Percentiles rank a stretch among this genome's conserved stretches.
phyloP scores from a whole-genome alignment of 2,797 vertebrate genomes.

The Neopelma chrysocephalum region DNA sequence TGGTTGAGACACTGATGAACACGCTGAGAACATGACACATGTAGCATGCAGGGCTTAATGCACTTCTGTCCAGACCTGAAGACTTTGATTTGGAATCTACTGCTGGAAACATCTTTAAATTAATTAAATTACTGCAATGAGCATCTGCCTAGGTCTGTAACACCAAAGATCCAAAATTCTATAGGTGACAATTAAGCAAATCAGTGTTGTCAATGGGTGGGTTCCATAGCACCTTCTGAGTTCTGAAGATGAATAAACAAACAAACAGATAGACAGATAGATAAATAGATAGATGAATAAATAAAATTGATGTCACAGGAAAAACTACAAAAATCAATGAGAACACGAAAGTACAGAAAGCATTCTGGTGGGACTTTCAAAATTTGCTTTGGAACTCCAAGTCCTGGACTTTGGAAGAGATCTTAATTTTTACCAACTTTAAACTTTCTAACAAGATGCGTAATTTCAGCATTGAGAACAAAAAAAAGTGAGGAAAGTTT shows the following conservation, averaged over 20 bases:
- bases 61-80: background rate
- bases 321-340: background rate
- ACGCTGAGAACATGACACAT: background rate
- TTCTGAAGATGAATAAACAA: background rate
- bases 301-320: fast-evolving
- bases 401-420: background rate
- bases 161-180: background rate
- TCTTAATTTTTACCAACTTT: background rate
- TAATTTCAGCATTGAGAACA: background rate
- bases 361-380: background rate
- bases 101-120: background rate
- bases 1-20: background rate
- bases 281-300: background rate
- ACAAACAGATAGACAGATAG: background rate
- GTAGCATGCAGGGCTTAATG: background rate
- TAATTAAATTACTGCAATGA: background rate
- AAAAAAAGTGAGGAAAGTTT: background rate
- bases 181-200: background rate
- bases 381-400: background rate
- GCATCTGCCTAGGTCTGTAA: background rate
- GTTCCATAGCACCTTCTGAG: background rate
- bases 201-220: background rate
- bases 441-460: background rate
- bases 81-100: background rate
- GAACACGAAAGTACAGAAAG: background rate